Evolutionary conservation across 2,113 vertebrate species (phyloP).

Genomic region (Propithecus coquereli): DNA sequence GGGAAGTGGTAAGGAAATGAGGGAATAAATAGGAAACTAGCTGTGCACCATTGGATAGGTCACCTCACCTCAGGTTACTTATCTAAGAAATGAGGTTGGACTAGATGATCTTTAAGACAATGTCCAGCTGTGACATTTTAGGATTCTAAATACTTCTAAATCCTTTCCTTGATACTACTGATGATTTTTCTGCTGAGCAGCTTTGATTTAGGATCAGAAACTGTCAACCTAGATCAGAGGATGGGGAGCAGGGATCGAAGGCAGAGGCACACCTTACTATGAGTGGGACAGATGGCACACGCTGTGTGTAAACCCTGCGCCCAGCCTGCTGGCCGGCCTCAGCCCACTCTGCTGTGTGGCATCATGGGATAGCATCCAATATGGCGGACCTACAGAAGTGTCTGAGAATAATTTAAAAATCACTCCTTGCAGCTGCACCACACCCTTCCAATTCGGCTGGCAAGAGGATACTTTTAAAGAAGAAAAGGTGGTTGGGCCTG

Average conservation of each 20-base stretch:
- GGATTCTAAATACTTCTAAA: not conserved
- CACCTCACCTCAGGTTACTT: not conserved
- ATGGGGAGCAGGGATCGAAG: not conserved
- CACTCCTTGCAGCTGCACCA: not conserved
- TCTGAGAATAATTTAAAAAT: conserved; percentile 3
- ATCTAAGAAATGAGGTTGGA: not conserved
- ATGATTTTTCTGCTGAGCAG: not conserved
- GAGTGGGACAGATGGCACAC: not conserved
- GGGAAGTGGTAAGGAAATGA: not conserved
- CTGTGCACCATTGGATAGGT: not conserved
- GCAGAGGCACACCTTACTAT: not conserved
- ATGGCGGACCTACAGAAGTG: not conserved
- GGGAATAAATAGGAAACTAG: not conserved
- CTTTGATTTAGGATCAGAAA: conserved; percentile 27
- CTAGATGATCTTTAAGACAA: not conserved
- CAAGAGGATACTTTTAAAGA: conserved; percentile 21
- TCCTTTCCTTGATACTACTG: not conserved
- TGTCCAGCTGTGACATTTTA: not conserved
- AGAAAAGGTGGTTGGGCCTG: not conserved
- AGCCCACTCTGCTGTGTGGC: not conserved
- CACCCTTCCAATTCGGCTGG: conserved; percentile 16
- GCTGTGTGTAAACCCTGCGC: not conserved
- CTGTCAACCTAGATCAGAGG: not conserved
- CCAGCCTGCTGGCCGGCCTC: not conserved
- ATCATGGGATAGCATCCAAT: not conserved